phyloP scores from a whole-genome alignment of 2,113 vertebrate species.

The Platanista minor region DNA sequence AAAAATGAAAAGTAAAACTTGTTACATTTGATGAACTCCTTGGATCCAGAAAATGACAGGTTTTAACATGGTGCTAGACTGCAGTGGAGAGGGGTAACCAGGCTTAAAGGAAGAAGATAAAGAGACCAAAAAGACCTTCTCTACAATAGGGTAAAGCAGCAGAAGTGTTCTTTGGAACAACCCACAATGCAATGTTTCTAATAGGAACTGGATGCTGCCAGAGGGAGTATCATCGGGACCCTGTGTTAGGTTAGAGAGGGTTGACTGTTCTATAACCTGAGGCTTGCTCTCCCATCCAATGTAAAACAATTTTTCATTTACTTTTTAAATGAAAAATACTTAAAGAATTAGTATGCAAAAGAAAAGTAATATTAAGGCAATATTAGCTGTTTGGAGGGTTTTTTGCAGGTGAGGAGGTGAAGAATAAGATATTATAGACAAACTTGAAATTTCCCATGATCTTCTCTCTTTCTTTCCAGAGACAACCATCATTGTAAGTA shows the following conservation, averaged over 20 bases:
- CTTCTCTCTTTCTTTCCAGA: neutral
- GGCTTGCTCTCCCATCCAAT: neutral
- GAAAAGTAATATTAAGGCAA: neutral
- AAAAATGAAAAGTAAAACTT: neutral
- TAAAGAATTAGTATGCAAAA: neutral
- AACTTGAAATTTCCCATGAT: neutral
- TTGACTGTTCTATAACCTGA: neutral
- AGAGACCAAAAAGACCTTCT: neutral
- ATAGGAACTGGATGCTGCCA: too few species aligned
- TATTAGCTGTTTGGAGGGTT: neutral
- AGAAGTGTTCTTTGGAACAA: neutral
- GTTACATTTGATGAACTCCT: neutral
- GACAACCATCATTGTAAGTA: neutral
- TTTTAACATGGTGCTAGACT: neutral
- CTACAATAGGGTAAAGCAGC: neutral
- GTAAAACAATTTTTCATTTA: neutral
- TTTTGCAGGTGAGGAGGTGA: accelerated
- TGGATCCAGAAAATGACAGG: neutral
- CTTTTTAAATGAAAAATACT: neutral
- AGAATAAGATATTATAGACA: neutral
- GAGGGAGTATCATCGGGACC: accelerated
- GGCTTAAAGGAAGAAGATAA: neutral
- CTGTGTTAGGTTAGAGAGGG: neutral
- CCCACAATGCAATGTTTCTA: neutral
- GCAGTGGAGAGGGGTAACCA: neutral